Conservation (phyloP, 2,888 invertebrate genomes). For the Cataglyphis altisquamis region DNA sequence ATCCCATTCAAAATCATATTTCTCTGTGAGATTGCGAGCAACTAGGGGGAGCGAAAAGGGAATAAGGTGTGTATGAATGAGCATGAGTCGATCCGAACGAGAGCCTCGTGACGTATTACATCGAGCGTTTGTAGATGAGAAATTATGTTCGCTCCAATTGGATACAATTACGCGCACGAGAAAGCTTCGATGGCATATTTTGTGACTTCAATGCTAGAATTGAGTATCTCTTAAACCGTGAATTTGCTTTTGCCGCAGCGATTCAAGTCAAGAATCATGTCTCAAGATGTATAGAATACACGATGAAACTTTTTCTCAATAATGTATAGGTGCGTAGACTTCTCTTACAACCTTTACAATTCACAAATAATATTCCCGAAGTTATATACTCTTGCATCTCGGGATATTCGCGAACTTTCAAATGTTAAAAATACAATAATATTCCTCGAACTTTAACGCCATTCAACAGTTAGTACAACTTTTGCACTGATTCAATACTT, state of each 20-base stretch:
- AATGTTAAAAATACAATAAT: conserved; percentile 12
- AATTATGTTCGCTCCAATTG: background rate
- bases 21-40: conserved; percentile 58
- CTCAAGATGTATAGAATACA: too few species aligned
- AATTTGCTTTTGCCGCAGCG: background rate
- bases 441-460: background rate
- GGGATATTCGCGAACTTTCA: background rate
- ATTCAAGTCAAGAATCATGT: background rate
- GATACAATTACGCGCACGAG: background rate
- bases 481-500: background rate
- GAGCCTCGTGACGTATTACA: conserved; percentile 14
- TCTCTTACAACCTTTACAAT: background rate
- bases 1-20: conserved; percentile 82
- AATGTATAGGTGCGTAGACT: background rate
- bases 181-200: background rate
- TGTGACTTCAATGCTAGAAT: background rate
- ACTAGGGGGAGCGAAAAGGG: background rate
- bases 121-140: background rate
- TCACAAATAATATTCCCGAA: background rate
- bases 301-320: background rate
- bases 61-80: conserved; percentile 16
- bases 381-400: conserved; percentile 5
- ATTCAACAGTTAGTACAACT: conserved; percentile 18
- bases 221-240: background rate
- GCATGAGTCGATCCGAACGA: background rate